A percentile compares a stretch with the other conserved stretches of the same genome.
These are phyloP conservation scores for Troides aeacus DNA, from an alignment of 2,888 invertebrate genomes.

Conservation along the genomic window DNA sequence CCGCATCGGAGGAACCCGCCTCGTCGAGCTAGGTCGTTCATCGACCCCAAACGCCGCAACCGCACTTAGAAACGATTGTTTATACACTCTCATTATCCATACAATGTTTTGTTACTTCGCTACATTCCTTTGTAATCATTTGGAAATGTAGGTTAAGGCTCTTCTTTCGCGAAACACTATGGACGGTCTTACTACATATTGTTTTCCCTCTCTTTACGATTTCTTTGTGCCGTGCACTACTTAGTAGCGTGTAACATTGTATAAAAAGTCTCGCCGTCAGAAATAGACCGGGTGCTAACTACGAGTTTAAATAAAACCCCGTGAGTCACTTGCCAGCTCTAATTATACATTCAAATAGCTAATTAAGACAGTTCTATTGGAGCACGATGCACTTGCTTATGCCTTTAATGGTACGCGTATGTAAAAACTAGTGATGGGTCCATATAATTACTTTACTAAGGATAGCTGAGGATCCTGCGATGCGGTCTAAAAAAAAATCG, in stretches of 20 bases:
- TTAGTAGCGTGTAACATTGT: constrained; percentile 24
- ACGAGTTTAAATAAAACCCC: constrained; percentile 20
- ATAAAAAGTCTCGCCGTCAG: constrained; percentile 13
- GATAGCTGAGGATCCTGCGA: constrained; percentile 19
- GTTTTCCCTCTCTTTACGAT: constrained; percentile 37
- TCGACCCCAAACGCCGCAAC: constrained; percentile 57
- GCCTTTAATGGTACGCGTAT: constrained; percentile 19
- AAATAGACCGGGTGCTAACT: constrained; percentile 21
- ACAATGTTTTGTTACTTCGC: constrained; percentile 71
- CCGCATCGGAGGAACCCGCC: constrained; percentile 35
- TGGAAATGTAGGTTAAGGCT: constrained; percentile 74
- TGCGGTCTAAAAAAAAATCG: constrained; percentile 20
- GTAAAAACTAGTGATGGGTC: constrained; percentile 15
- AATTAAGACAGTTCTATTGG: constrained; percentile 25
- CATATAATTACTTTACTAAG: constrained; percentile 13
- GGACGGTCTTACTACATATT: constrained; percentile 35
- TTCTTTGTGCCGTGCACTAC: constrained; percentile 20
- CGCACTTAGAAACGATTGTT: constrained; percentile 57
- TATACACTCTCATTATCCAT: constrained; percentile 70
- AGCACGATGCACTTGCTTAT: constrained; percentile 20
- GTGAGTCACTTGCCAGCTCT: constrained; percentile 20
- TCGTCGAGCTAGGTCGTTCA: constrained; percentile 73
- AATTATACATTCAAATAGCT: constrained; percentile 26
- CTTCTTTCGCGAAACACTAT: constrained; percentile 53
- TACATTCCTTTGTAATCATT: constrained; percentile 76